Evolutionary conservation across 2,888 invertebrate genomes (phyloP).

Genomic region (Hydroisotoma schaefferi): DNA sequence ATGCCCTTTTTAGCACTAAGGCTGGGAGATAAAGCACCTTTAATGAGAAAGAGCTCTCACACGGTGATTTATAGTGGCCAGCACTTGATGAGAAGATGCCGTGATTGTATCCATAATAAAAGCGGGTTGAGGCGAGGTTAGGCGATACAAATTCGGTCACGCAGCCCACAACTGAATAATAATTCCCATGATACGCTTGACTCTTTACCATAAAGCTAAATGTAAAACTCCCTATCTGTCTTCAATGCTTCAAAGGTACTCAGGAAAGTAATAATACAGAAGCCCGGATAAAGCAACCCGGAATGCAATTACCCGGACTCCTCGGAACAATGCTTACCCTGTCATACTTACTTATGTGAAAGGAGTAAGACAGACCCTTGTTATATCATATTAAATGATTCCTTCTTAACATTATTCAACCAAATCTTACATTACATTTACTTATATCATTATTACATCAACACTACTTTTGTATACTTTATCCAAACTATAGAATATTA

Average conservation of each 20-base stretch:
- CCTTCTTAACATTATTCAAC: no score
- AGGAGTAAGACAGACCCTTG: no score
- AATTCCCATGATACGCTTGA: not conserved
- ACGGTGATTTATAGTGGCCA: conserved; percentile 43
- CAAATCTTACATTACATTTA: no score
- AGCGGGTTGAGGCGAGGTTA: conserved; percentile 29
- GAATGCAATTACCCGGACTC: no score
- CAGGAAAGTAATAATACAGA: not conserved
- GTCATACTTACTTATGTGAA: no score
- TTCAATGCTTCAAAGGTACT: not conserved
- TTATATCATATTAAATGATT: no score
- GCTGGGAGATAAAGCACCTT: conserved; percentile 28
- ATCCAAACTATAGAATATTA: not conserved
- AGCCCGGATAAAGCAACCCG: no score
- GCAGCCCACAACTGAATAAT: conserved; percentile 29
- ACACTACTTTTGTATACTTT: not conserved
- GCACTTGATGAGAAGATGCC: conserved; percentile 47
- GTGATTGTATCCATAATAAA: conserved; percentile 46
- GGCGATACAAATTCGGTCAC: conserved; percentile 47
- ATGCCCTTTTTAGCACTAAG: no score
- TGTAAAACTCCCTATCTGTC: not conserved
- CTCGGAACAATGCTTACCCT: no score
- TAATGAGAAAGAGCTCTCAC: conserved; percentile 36
- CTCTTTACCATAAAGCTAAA: not conserved
- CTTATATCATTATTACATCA: no score